phyloP scores from a whole-genome alignment of 2,888 invertebrate species.

The Drosophila yooni region DNA sequence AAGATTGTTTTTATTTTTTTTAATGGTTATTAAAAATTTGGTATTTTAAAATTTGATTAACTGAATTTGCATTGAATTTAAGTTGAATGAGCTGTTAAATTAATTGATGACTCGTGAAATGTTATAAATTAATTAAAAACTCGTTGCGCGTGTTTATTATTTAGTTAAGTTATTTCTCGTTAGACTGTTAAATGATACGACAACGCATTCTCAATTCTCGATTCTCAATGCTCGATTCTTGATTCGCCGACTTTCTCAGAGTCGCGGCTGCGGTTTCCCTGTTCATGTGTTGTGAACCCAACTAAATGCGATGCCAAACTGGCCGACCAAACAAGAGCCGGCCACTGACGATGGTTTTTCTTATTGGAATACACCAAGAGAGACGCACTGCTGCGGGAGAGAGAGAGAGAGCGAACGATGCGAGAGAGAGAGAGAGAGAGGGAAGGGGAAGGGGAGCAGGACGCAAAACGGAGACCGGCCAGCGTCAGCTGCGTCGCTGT shows the following conservation, averaged over 20 bases:
- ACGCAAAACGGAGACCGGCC: slow-evolving; percentile 58
- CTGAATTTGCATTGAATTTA: slow-evolving; percentile 24
- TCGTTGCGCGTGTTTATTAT: slow-evolving; percentile 15
- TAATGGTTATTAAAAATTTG: neutral
- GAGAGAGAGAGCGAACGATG: neutral
- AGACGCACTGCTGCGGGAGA: neutral
- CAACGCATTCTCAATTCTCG: slow-evolving; percentile 40
- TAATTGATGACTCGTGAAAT: slow-evolving; percentile 31
- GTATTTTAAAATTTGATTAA: slow-evolving; percentile 8
- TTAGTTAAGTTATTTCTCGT: slow-evolving; percentile 5
- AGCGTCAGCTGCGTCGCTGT: slow-evolving; percentile 66
- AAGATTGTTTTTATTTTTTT: slow-evolving; percentile 13
- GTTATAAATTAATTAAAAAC: slow-evolving; percentile 49
- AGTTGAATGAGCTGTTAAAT: slow-evolving; percentile 17
- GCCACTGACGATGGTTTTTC: slow-evolving; percentile 65
- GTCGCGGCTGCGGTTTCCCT: slow-evolving; percentile 73
- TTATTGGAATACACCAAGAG: slow-evolving; percentile 61
- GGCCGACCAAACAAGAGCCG: slow-evolving; percentile 66
- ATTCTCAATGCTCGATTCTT: slow-evolving; percentile 33
- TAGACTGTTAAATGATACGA: slow-evolving; percentile 44
- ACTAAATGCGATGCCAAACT: slow-evolving; percentile 85
- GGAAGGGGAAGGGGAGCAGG: slow-evolving; percentile 15
- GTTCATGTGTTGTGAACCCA: slow-evolving; percentile 82
- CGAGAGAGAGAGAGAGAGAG: neutral
- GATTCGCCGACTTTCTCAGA: slow-evolving; percentile 38